Base-by-base conservation (phyloP, 2,113 vertebrate species). In the Cygnus buccinator region DNA sequence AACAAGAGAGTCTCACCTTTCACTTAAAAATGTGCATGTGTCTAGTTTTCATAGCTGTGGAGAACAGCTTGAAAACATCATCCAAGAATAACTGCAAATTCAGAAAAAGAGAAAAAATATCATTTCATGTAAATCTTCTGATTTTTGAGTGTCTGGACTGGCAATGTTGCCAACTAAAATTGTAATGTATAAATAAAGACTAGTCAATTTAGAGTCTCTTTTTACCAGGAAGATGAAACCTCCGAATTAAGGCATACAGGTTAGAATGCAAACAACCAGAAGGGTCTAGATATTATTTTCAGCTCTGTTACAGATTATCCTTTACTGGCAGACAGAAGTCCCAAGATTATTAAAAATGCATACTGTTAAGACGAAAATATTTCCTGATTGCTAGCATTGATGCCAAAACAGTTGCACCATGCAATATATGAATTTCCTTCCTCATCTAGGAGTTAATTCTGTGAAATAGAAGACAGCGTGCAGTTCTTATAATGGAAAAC, bases 291-390 rank as follows among this genome's bases (percentile, higher is more conserved):
- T 94, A 91, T 72, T 95, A 95, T 91, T 98, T 94, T 97, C 84
- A 97, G 83, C 71, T 95, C 84, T 93, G 10, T 96, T 97, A 87
- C 57, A 92, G 91, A 70, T 94, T 96, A 95, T 94, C 23, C 65
- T 97, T 97, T 97, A 96, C 95, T 94, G 94, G 95, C 87, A 98
- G 71, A 94, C 61, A 89, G 89, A 86, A 95, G 84, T 96, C 90
- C 62, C 62, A 94, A 68, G 82, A 97, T 94, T 97, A 97, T 97
- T 98, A 98, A 98, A 98, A 98, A 97, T 97, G 90, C 94, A 96
- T 96, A 95, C 79, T 95, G 91, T 86, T 96, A 97, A 97, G 84
- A 92, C 96, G 95, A 97, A 97, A 97, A 92, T 95, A 79, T 96
- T 97, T 89, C 48, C 94, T 97, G 96, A 95, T 94, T 97, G 93